Evolutionary conservation across 2,888 invertebrate species (phyloP), one percentile per base, ranked within the genome.

Genomic region (Hydropsyche betteni): DNA sequence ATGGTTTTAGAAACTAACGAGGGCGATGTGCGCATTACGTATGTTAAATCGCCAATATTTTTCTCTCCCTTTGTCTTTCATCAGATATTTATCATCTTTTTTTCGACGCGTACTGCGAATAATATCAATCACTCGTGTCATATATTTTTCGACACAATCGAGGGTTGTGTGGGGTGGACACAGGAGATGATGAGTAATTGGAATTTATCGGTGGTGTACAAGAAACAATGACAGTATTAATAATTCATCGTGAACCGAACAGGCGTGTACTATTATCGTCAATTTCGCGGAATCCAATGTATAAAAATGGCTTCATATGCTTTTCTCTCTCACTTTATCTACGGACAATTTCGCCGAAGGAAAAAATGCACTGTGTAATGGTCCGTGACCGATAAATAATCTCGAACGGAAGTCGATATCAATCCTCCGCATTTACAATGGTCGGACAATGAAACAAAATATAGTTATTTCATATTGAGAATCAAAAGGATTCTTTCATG

Each of bases 211-310:
- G 72, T 72, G 64, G 72, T 70, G 51, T 53, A 74, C 74, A 76
- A 77, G 77, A 76, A 79, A 79, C 75, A 77, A 79, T 77, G 76
- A 77, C 74, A 75, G 68, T 74, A 76, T 79, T 77, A 79, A 79
- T 79, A 79, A 77, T 77, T 79, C 76, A 79, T 78, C 75, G 76
- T 6, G n/a, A 14, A 14, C 68, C n/a, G 14, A 33, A 51, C 50
- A 52, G 4, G 71, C 71, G 33, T 24, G 71, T 51, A 52, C 50
- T 53, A 38, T 5, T 69, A 38, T 12, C n/a, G 64, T 0, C 14
- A 14, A 44, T 69, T 12, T 36, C 5, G 38, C 44, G 3, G 6
- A 10, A 4, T 44, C 10, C 10, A 4, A 6, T 6, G 10, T 44
- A 44, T 10, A 44, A 44, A 44, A 44, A 8, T 8, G 10, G 44